These are phyloP conservation scores for Leptopilina boulardi DNA, from an alignment of 1,140 invertebrate species.

Conservation along the genomic window DNA sequence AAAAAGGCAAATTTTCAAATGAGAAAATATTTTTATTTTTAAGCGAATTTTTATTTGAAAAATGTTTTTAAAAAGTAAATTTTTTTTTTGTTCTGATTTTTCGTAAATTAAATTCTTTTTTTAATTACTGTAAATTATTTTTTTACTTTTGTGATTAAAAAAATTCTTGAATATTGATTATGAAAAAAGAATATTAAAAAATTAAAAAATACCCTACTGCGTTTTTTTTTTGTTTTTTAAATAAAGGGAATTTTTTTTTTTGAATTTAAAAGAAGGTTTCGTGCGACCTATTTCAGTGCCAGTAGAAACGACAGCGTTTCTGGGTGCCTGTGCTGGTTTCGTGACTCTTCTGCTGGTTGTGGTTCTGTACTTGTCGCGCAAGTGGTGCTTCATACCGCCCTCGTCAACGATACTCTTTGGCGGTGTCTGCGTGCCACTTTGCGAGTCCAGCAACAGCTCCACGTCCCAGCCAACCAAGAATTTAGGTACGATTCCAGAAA, in stretches of 20 bases:
- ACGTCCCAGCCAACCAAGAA: constrained; percentile 68
- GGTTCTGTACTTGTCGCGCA: constrained; percentile 87
- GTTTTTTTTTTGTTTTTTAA: no score
- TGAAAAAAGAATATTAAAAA: no score
- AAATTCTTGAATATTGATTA: no score
- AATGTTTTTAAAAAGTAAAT: no score
- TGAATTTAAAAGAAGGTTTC: constrained; percentile 15
- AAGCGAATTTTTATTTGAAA: no score
- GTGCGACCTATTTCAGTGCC: constrained; percentile 79
- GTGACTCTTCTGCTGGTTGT: constrained; percentile 86
- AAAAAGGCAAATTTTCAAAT: neutral
- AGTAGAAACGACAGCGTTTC: constrained; percentile 85
- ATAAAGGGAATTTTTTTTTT: constrained; percentile 33
- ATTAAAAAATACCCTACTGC: no score
- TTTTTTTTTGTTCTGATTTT: no score
- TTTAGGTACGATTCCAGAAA: constrained; percentile 62
- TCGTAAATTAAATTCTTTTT: no score
- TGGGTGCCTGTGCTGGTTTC: constrained; percentile 86
- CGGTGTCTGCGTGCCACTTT: constrained; percentile 73
- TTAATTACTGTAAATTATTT: no score
- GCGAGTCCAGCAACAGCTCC: constrained; percentile 70
- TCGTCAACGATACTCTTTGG: constrained; percentile 69
- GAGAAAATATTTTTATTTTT: no score
- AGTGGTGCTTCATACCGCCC: constrained; percentile 81
- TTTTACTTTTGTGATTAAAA: no score